Conservation (phyloP, 2,113 vertebrate genomes). For the Lophochroa leadbeateri region DNA sequence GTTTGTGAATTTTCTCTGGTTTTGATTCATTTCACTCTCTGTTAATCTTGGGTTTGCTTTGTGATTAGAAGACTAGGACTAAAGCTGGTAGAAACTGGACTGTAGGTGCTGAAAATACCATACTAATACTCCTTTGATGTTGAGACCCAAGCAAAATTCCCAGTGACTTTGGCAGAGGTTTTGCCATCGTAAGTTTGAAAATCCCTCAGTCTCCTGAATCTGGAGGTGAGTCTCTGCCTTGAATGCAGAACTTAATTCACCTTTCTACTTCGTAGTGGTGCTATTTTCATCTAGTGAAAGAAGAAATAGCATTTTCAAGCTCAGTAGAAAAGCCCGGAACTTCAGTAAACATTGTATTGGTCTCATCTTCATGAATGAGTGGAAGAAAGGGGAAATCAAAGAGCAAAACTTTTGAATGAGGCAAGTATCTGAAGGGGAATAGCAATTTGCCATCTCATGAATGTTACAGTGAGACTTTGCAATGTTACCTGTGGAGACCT, state of each 20-base stretch:
- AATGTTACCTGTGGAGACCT: constrained; percentile 5
- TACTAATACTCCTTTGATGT: background rate
- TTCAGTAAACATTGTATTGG: background rate
- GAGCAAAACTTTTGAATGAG: background rate
- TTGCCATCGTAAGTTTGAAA: background rate
- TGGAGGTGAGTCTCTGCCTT: background rate
- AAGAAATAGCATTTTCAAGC: background rate
- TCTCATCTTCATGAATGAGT: background rate
- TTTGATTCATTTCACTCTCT: background rate
- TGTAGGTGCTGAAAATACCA: background rate
- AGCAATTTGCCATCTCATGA: background rate
- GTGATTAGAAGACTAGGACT: background rate
- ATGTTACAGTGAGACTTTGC: background rate
- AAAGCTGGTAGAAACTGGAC: background rate
- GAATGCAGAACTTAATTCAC: background rate
- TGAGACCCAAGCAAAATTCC: background rate
- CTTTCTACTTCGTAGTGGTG: background rate
- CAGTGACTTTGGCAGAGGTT: background rate
- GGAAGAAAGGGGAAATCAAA: background rate
- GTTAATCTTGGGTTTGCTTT: background rate
- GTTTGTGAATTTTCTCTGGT: background rate
- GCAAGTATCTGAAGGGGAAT: background rate
- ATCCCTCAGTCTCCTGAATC: background rate
- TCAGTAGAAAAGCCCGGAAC: background rate
- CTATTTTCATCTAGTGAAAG: background rate